Conservation (phyloP, 1,140 invertebrate genomes). For the Ganaspis sp. region DNA sequence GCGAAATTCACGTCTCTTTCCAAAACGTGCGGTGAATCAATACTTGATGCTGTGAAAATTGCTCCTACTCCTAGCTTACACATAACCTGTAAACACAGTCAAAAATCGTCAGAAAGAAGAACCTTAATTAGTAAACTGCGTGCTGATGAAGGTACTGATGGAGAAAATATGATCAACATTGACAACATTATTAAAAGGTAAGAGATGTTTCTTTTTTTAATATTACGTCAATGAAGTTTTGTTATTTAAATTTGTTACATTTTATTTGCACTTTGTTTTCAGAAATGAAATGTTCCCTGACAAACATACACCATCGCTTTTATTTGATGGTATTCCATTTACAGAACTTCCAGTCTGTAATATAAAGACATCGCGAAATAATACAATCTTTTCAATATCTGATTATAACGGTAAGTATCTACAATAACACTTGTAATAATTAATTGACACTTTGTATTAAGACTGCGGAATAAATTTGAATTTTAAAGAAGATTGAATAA, state of each 20-base stretch:
- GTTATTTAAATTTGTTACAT: no score
- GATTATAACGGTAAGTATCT: constrained; percentile 79
- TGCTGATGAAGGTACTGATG: constrained; percentile 82
- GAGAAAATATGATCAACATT: constrained; percentile 80
- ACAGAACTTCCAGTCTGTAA: constrained; percentile 89
- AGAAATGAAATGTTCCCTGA: constrained; percentile 85
- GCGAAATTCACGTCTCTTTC: not conserved
- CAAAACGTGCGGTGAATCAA: not conserved
- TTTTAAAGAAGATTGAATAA: no score
- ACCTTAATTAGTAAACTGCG: constrained; percentile 78
- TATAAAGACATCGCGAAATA: constrained; percentile 89
- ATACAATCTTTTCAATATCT: constrained; percentile 88
- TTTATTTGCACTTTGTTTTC: no score
- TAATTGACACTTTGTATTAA: no score
- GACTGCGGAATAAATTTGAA: no score
- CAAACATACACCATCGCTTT: constrained; percentile 80
- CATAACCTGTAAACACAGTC: constrained; percentile 59
- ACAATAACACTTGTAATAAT: not conserved
- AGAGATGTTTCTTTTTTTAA: constrained; percentile 34
- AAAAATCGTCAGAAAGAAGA: constrained; percentile 78
- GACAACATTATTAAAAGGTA: constrained; percentile 65
- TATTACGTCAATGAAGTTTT: constrained; percentile 18
- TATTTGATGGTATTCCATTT: constrained; percentile 88
- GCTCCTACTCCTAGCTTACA: constrained; percentile 57
- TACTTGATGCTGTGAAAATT: not conserved